phyloP scores from a whole-genome alignment of 2,888 invertebrate genomes.

The Imbricaverruca yamaguchii region DNA sequence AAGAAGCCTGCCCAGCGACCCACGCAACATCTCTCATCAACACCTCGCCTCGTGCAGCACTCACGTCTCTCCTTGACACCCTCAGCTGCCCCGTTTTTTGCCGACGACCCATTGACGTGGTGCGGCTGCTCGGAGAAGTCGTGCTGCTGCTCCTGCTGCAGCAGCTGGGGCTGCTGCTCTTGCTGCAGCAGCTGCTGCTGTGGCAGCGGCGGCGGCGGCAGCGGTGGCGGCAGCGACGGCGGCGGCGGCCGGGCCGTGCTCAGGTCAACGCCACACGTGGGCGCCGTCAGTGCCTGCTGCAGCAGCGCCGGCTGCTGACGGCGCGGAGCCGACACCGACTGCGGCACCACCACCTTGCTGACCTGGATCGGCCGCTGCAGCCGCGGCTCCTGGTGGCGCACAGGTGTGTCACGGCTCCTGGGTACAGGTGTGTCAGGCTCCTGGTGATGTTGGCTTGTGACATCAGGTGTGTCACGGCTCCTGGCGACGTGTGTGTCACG shows the following conservation, averaged over 20 bases:
- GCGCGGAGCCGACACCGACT: neutral
- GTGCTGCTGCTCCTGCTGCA: neutral
- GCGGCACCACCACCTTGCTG: neutral
- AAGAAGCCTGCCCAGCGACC: no score
- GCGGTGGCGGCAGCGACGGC: conserved; percentile 30
- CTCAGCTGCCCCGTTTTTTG: conserved; percentile 4
- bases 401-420: no score
- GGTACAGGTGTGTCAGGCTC: no score
- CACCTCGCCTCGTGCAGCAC: neutral
- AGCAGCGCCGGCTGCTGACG: neutral
- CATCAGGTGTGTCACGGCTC: no score
- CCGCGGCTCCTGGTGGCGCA: conserved; percentile 30
- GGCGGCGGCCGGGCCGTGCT: conserved; percentile 31
- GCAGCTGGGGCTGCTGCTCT: neutral
- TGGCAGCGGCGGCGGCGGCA: conserved; percentile 17
- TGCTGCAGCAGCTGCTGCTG: conserved; percentile 21
- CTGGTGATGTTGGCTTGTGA: no score
- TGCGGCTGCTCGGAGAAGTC: neutral
- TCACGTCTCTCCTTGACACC: neutral
- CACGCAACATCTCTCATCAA: no score
- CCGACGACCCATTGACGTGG: conserved; percentile 7
- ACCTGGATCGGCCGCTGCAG: conserved; percentile 23
- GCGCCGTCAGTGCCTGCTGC: conserved; percentile 4
- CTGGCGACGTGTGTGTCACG: no score
- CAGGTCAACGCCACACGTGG: conserved; percentile 26